Conservation (phyloP, 2,113 vertebrate species). For the Nesospiza acunhae region DNA sequence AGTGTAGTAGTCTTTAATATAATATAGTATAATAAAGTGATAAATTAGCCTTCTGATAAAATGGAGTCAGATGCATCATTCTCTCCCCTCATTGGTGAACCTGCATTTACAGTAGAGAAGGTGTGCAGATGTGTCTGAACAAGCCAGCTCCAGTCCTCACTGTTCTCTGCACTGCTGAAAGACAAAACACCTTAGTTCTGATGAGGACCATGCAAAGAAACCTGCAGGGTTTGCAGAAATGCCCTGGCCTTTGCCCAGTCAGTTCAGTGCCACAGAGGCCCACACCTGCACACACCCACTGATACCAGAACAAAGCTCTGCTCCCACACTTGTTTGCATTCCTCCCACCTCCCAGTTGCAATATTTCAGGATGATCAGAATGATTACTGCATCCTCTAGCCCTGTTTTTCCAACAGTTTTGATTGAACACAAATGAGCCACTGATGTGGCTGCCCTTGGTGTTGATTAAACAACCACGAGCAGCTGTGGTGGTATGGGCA, state of each 20-base stretch:
- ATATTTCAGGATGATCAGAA: not conserved
- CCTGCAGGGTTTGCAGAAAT: not conserved
- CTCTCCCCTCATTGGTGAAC: too few relatives aligned
- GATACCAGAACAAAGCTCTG: not conserved
- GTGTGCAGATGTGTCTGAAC: not conserved
- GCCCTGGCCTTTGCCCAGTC: too few relatives aligned
- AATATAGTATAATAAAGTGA: too few relatives aligned
- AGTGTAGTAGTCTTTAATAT: too few relatives aligned
- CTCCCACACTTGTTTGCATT: not conserved
- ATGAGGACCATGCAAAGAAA: not conserved
- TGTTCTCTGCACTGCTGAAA: not conserved
- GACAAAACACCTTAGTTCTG: not conserved
- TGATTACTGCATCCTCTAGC: not conserved
- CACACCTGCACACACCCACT: accelerated
- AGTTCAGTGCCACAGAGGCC: not conserved
- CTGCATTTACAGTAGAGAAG: too few relatives aligned
- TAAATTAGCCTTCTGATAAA: too few relatives aligned
- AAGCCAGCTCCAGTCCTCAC: not conserved
- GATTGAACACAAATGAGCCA: not conserved
- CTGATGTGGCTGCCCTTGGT: not conserved
- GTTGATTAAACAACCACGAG: not conserved
- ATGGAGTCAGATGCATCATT: too few relatives aligned
- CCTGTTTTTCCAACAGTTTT: not conserved
- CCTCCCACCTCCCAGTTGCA: not conserved
- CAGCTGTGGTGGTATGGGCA: accelerated